Percentiles rank a stretch among this genome's conserved stretches.
These are phyloP conservation scores for Cataglyphis albicans DNA, from an alignment of 2,888 invertebrate species.

Conservation along the genomic window DNA sequence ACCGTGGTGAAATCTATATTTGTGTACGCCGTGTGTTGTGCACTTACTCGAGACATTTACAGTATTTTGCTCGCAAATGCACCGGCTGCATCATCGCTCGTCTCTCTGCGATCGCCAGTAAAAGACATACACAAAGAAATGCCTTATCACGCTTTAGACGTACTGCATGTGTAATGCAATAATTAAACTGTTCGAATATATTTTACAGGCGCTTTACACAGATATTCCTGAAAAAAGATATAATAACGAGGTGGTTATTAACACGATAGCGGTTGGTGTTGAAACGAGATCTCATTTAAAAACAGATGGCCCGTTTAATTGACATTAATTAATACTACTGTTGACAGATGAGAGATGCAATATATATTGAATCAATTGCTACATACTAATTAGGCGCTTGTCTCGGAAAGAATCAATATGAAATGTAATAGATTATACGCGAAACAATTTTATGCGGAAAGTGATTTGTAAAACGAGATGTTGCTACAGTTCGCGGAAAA, in stretches of 20 bases:
- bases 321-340: constrained; percentile 22
- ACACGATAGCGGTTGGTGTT: no score
- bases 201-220: neutral
- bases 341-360: constrained; percentile 9
- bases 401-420: constrained; percentile 5
- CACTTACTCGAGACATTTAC: constrained; percentile 58
- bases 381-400: constrained; percentile 39
- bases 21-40: constrained; percentile 24
- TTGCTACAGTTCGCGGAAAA: constrained; percentile 21
- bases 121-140: neutral
- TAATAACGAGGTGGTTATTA: neutral
- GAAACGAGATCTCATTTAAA: constrained; percentile 14
- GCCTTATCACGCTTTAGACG: neutral
- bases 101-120: constrained; percentile 20
- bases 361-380: constrained; percentile 30
- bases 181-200: neutral
- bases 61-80: constrained; percentile 54
- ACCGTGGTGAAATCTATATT: constrained; percentile 19
- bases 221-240: neutral
- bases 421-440: neutral
- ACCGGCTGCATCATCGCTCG: constrained; percentile 19
- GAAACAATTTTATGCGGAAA: constrained; percentile 30
- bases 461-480: constrained; percentile 41
- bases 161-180: neutral
- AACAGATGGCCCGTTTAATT: constrained; percentile 15